Evolutionary conservation across 2,888 invertebrate species (phyloP).

Genomic region (Ischnus inquisitorius): DNA sequence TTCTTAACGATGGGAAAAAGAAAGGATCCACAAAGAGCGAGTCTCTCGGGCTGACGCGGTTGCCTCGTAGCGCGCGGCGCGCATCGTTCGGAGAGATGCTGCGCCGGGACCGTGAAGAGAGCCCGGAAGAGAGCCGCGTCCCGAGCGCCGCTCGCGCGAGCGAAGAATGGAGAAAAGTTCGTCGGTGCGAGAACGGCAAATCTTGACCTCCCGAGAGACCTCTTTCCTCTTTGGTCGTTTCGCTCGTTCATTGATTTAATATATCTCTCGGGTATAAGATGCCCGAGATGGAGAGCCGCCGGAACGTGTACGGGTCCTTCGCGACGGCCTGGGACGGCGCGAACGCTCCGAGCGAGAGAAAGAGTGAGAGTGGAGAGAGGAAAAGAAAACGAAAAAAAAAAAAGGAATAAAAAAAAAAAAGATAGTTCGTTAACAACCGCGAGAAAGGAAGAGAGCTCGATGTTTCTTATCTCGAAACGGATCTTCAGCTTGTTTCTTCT

Average conservation of each 20-base stretch:
- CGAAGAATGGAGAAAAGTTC: background rate
- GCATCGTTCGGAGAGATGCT: too few species aligned
- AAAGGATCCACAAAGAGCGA: too few species aligned
- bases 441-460: slow-evolving; percentile 31
- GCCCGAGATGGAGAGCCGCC: slow-evolving; percentile 9
- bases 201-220: background rate
- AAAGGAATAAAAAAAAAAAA: slow-evolving; percentile 27
- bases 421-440: slow-evolving; percentile 33
- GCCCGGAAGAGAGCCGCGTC: too few species aligned
- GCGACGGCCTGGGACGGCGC: background rate
- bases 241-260: slow-evolving; percentile 26
- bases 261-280: background rate
- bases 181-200: background rate
- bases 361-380: slow-evolving; percentile 2
- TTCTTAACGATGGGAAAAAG: too few species aligned
- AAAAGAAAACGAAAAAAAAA: background rate
- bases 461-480: slow-evolving; percentile 32
- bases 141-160: too few species aligned
- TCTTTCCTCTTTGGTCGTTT: slow-evolving; percentile 24
- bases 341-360: background rate
- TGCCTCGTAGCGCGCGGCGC: too few species aligned
- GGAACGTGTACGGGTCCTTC: slow-evolving; percentile 10
- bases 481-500: slow-evolving; percentile 18
- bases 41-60: too few species aligned
- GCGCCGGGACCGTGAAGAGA: too few species aligned